A percentile compares a stretch with the other conserved stretches of the same genome.
Evolutionary conservation across 2,113 vertebrate genomes (phyloP).

Genomic region (Neogobius melanostomus): DNA sequence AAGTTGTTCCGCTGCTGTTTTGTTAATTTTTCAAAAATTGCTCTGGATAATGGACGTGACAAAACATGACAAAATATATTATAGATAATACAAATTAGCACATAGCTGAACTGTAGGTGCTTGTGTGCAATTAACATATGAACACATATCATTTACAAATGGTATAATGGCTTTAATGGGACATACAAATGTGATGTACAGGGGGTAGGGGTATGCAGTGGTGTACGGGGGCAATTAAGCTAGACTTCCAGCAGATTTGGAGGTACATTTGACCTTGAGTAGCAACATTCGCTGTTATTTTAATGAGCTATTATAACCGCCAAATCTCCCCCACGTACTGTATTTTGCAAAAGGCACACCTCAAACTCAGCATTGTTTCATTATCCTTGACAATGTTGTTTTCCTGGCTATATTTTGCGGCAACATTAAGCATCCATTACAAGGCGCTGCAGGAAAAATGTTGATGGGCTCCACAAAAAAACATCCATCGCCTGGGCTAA

Average conservation of each 20-base stretch:
- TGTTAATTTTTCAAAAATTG: no score
- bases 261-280: conserved; percentile 47
- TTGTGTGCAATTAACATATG: no score
- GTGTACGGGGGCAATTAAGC: background rate
- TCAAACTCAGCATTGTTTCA: conserved; percentile 47
- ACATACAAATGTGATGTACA: background rate
- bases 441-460: conserved; percentile 54
- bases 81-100: no score
- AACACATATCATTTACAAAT: no score
- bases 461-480: conserved; percentile 46
- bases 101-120: no score
- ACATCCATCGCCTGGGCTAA: conserved; percentile 33
- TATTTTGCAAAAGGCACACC: conserved; percentile 20
- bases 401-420: conserved; percentile 57
- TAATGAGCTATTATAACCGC: conserved; percentile 56
- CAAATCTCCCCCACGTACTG: conserved; percentile 11
- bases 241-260: conserved; percentile 16
- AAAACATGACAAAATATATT: no score
- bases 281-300: conserved; percentile 24
- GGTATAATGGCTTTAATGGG: no score
- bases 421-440: conserved; percentile 70
- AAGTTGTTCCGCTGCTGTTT: no score
- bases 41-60: no score
- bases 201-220: background rate
- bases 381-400: conserved; percentile 60